Evolutionary conservation across 2,113 vertebrate genomes (phyloP), one percentile per base, ranked within the genome.

Genomic region (Excalfactoria chinensis): DNA sequence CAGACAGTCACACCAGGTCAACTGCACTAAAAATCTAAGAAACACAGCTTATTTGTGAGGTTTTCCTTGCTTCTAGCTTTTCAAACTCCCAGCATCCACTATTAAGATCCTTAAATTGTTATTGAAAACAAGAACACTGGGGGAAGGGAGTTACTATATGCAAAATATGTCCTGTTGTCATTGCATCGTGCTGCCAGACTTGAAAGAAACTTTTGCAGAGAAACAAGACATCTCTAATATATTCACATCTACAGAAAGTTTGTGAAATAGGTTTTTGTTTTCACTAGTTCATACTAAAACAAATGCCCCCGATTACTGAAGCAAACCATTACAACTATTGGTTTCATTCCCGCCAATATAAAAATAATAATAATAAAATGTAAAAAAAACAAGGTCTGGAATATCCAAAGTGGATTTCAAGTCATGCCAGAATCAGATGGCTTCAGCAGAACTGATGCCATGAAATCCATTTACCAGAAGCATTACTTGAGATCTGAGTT

Each of bases 401-500:
- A 83, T 22, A 91, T 66, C 70, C 32, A 60, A 93, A 93, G 41
- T 40, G 69, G 60, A 86, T 95, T 94, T 79, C 70, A 89, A 59
- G 34, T 71, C 63, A 74, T 66, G 86, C 73, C 91, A 94, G 93
- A 83, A 91, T n/a, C 78, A 89, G 73, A 94, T 59, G 43, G 72
- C 75, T 87, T 95, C 76, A 92, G 84, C 68, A 95, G 62, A 94
- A 84, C 0, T 70, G 68, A 80, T 88, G 88, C 86, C 93, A 97
- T 56, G 41, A 77, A 95, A 93, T 72, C 81, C 91, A 96, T 95
- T 93, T 88, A 95, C 59, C 63, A 80, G 92, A 93, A 70, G 48
- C 86, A 84, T 91, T 87, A 95, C 70, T 10, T 53, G 58, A 82
- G 70, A 94, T 70, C 81, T 1, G 56, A 94, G 70, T 88, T 95